Evolutionary conservation across 53 echinoderm and acorn worm genomes (phyloP), one percentile per base, ranked within the genome.

Genomic region (Zoroaster sp.): DNA sequence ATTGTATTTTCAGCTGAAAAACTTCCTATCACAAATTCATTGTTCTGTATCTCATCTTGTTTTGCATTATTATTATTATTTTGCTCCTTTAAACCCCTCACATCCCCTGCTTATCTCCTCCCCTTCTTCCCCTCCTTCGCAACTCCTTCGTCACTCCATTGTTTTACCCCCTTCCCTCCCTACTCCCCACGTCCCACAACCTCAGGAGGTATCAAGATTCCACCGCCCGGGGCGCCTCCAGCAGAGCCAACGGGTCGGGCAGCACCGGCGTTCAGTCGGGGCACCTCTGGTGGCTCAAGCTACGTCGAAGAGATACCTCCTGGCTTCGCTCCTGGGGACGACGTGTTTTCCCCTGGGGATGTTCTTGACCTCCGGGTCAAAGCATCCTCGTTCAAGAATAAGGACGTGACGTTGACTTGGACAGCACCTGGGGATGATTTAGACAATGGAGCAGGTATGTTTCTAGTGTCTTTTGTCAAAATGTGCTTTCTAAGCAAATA

Each of bases 351-450:
- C 23, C 95, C 95, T 0, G 89, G 66, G n/a, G 74, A 80, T 30
- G 71, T 95, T 21, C 35, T 87, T 25, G 95, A 95, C 69, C 86
- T 95, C 7, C 38, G 83, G 20, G 95, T 88, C 59, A 72, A 33
- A 28, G n/a, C 40, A 37, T 72, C 90, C 31, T 90, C 88, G 3
- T 73, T 91, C 72, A 75, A 88, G 12, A 42, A 96, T 6, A 25
- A 23, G 12, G 33, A 76, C 2, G 86, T 85, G 36, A 72, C 78
- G 5, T 15, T 96, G 65, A 47, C 43, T 3, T 96, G 94, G 96
- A 91, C 90, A 3, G 95, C 95, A 25, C 89, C 95, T 4, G 95
- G 95, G 8, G 95, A 93, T 77, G 95, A 96, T 88, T 79, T 94
- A 7, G 96, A 96, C 80, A 78, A 68, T 17, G 96, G 96, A 43